These are phyloP conservation scores for Carpatolechia fugitivella DNA, from an alignment of 2,888 invertebrate genomes.

Conservation along the genomic window DNA sequence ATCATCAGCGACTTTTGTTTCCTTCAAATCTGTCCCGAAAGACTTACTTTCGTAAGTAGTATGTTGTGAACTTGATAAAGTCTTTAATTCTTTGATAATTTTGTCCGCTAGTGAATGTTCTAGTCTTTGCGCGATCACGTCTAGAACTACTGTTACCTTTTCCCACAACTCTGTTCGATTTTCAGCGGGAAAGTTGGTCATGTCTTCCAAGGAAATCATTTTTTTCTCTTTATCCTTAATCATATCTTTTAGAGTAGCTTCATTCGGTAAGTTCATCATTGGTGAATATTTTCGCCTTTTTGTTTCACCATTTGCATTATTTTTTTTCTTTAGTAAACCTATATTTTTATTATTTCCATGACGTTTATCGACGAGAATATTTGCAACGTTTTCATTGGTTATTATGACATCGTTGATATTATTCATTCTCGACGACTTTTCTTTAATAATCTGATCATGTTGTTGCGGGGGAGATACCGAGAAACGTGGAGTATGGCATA, in stretches of 20 bases:
- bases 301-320: not conserved
- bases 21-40: not conserved
- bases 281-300: not conserved
- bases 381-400: conserved; percentile 19
- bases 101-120: conserved; percentile 52
- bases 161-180: conserved; percentile 47
- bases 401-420: conserved; percentile 30
- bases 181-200: not conserved
- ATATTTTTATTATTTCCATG: not conserved
- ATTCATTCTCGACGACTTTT: not conserved
- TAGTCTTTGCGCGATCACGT: conserved; percentile 47
- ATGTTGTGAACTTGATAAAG: conserved; percentile 26
- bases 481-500: no score
- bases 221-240: conserved; percentile 34
- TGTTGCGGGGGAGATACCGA: no score
- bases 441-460: no score
- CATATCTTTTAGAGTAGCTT: conserved; percentile 39
- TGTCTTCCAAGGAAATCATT: conserved; percentile 10
- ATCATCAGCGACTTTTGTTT: conserved; percentile 8
- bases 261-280: conserved; percentile 30
- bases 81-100: conserved; percentile 49
- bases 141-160: conserved; percentile 43
- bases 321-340: not conserved
- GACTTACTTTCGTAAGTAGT: conserved; percentile 15
- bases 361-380: not conserved